Evolutionary conservation across 1,140 invertebrate genomes (phyloP).

Genomic region (Euwallacea similis): DNA sequence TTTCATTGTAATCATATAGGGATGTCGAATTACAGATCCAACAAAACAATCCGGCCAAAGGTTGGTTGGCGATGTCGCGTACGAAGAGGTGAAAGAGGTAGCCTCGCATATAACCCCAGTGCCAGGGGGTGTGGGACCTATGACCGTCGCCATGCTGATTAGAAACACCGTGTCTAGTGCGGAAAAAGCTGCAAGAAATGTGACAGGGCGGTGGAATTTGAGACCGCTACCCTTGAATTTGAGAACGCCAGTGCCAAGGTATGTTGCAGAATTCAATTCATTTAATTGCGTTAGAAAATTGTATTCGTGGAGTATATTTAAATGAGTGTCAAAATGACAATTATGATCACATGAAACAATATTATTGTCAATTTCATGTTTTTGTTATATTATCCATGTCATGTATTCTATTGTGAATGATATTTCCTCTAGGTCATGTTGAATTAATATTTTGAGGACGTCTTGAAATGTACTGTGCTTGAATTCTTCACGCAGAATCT

Average conservation of each 20-base stretch:
- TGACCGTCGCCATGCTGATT: constrained; percentile 98
- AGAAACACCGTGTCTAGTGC: constrained; percentile 91
- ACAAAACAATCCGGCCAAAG: constrained; percentile 81
- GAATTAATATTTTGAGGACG: too few relatives aligned
- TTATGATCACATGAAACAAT: too few relatives aligned
- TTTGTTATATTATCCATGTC: too few relatives aligned
- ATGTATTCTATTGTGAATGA: too few relatives aligned
- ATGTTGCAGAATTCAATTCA: constrained; percentile 17
- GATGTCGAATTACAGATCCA: constrained; percentile 63
- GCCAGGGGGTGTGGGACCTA: constrained; percentile 96
- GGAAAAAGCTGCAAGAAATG: constrained; percentile 60
- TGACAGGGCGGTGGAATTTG: constrained; percentile 67
- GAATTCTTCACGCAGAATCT: too few relatives aligned
- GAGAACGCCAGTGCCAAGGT: constrained; percentile 73
- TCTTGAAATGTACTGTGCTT: too few relatives aligned
- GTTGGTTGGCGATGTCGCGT: constrained; percentile 95
- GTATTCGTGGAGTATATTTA: too few relatives aligned
- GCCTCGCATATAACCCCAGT: constrained; percentile 95
- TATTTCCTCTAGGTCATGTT: too few relatives aligned
- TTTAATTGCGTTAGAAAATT: too few relatives aligned
- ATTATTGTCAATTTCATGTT: too few relatives aligned
- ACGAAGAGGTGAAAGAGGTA: constrained; percentile 73
- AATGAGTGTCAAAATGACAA: too few relatives aligned
- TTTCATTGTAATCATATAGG: not conserved
- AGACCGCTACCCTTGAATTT: constrained; percentile 62